These are phyloP conservation scores for Taeniopygia guttata DNA, from an alignment of 2,797 vertebrate species.

Conservation along the genomic window DNA sequence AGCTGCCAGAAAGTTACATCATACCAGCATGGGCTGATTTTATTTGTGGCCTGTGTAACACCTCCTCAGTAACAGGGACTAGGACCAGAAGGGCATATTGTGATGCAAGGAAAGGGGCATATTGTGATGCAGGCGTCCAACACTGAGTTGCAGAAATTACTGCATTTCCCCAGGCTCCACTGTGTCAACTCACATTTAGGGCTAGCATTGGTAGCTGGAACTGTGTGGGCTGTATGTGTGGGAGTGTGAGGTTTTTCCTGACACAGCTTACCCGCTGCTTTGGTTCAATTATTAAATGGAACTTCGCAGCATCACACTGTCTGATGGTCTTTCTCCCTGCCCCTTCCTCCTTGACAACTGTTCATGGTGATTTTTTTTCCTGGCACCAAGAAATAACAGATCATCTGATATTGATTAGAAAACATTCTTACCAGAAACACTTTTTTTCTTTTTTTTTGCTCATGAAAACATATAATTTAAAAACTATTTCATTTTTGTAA, in stretches of 20 bases:
- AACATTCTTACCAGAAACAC: background rate
- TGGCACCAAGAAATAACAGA: background rate
- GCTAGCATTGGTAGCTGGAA: background rate
- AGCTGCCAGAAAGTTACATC: background rate
- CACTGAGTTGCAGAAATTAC: background rate
- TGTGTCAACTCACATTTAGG: background rate
- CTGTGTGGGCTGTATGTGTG: background rate
- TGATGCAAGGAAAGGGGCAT: background rate
- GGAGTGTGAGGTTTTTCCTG: constrained; percentile 28
- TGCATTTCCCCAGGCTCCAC: background rate
- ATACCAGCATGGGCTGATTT: background rate
- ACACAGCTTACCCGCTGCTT: background rate
- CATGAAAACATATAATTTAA: background rate
- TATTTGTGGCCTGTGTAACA: background rate
- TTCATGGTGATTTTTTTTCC: background rate
- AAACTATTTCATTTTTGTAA: background rate
- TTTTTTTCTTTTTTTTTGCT: background rate
- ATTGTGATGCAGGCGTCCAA: background rate
- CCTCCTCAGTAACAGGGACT: background rate
- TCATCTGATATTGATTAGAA: background rate
- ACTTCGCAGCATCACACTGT: background rate
- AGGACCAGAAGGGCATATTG: background rate
- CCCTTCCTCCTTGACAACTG: background rate
- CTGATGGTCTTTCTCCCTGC: background rate
- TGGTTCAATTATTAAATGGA: constrained; percentile 32